Evolutionary conservation across 2,113 vertebrate species (phyloP).

Genomic region (Ramphastos sulfuratus): DNA sequence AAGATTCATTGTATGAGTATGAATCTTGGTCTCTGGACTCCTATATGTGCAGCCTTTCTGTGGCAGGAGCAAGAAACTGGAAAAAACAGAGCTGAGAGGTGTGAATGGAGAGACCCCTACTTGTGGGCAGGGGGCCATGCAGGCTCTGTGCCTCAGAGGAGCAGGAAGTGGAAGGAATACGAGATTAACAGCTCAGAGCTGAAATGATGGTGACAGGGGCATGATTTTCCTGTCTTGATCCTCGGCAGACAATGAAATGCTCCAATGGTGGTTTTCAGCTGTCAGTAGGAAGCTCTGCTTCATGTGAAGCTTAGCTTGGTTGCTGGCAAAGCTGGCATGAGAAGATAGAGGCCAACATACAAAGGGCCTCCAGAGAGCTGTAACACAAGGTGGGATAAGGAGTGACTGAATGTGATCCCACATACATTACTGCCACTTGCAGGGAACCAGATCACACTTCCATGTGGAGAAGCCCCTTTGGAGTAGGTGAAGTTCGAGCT

Average conservation of each 20-base stretch:
- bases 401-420: rapidly evolving
- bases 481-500: not conserved
- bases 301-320: rapidly evolving
- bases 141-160: not conserved
- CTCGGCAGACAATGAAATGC: rapidly evolving
- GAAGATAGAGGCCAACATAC: not conserved
- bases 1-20: rapidly evolving
- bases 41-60: not conserved
- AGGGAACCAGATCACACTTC: not conserved
- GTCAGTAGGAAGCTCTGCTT: not conserved
- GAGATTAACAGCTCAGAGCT: not conserved
- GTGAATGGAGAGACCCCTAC: not conserved
- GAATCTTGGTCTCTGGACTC: not conserved
- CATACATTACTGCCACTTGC: not conserved
- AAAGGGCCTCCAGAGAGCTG: not conserved
- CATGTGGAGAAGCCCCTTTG: not conserved
- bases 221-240: not conserved
- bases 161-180: not conserved
- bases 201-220: not conserved
- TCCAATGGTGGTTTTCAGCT: not conserved
- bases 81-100: not conserved
- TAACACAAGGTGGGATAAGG: not conserved
- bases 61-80: not conserved
- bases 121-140: not conserved
- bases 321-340: rapidly evolving